Evolutionary conservation across 2,888 invertebrate species (phyloP).

Genomic region (Tetragonula carbonaria): DNA sequence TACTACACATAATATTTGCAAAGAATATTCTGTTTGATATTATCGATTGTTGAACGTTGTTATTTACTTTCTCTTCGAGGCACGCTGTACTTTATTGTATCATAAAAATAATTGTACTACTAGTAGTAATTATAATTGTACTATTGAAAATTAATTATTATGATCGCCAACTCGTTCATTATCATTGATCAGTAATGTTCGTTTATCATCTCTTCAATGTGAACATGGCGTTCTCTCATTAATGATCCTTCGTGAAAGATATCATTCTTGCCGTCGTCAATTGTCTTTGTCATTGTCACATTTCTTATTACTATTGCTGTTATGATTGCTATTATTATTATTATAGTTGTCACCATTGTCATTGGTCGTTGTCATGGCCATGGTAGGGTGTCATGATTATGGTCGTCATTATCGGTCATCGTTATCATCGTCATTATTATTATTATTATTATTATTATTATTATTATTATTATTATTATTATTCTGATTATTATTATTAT

Average conservation of each 20-base stretch:
- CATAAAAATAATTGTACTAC: conserved; percentile 74
- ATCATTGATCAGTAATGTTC: conserved; percentile 47
- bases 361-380: conserved; percentile 43
- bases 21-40: conserved; percentile 83
- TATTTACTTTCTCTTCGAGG: conserved; percentile 82
- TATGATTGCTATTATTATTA: conserved; percentile 52
- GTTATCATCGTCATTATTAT: too few relatives aligned
- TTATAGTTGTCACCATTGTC: conserved; percentile 43
- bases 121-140: conserved; percentile 70
- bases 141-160: conserved; percentile 62
- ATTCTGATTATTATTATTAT: not conserved
- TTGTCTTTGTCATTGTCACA: conserved; percentile 50
- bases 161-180: conserved; percentile 50
- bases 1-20: conserved; percentile 73
- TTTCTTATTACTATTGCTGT: conserved; percentile 58
- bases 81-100: conserved; percentile 83
- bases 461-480: not conserved
- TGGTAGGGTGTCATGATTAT: not conserved
- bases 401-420: not conserved
- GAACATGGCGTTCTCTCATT: conserved; percentile 56
- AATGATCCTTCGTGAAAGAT: conserved; percentile 21
- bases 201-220: conserved; percentile 39
- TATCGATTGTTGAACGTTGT: conserved; percentile 83
- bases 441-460: not conserved
- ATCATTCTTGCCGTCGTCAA: conserved; percentile 40